Base-by-base conservation (phyloP, 2,797 vertebrate genomes). In the Mionectes olivaceus region DNA sequence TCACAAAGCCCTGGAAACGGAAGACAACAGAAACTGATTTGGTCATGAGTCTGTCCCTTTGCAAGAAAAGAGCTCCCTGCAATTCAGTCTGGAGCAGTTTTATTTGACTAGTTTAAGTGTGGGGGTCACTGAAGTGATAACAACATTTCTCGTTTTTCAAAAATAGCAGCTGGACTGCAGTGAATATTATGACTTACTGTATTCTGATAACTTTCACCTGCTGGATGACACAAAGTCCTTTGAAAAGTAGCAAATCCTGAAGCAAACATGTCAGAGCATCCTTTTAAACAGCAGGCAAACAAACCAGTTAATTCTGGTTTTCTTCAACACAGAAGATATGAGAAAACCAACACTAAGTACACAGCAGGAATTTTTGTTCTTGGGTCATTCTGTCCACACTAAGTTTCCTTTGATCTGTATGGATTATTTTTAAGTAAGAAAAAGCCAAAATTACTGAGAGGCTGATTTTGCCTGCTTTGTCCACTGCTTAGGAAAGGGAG, bases 131-230 rank as follows among this genome's bases (percentile, higher is more conserved):
- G 59, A 76, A 83, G 57, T 59, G 60, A 13, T 44, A 87, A 81
- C 68, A 90, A 41, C 39, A 70, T 73, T 87, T 93, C 50, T 86
- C 71, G 64, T 74, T 87, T 87, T 82, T 53, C 60, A 85, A 83
- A 75, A 32, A n/a, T 0, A 77, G 68, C 60, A 53, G 56, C n/a
- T 68, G 60, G 52, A 39, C 46, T 55, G 37, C 68, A 80, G 47
- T 33, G 78, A 79, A 37, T 19, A n/a, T 21, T 23, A 30, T 74
- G 71, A 83, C 59, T 80, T 65, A 53, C 63, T 37, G 53, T 0
- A 14, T 35, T 75, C 46, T 46, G 69, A 11, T 44, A 81, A 83
- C 75, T 59, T 71, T 77, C 23, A 61, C 46, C 46, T 85, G 63
- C 22, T 75, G 55, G 37, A 28, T 46, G 53, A 90, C 83, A 89